These are phyloP conservation scores for Dromococcyx pavoninus DNA, from an alignment of 2,797 vertebrate species.

Conservation along the genomic window DNA sequence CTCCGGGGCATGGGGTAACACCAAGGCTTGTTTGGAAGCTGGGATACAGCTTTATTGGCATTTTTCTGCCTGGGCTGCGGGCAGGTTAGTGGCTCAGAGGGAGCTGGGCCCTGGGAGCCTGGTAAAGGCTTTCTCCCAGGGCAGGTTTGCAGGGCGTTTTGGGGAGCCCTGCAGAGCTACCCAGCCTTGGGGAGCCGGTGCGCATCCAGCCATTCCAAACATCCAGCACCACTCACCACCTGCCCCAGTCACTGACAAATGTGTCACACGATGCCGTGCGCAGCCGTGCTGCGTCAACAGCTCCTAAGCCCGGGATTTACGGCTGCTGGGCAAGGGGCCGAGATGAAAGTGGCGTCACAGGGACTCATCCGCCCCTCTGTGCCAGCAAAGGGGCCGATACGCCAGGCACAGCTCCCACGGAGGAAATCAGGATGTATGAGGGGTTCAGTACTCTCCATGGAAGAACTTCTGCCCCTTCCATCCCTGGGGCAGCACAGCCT, in stretches of 20 bases:
- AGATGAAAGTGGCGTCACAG: rapidly evolving
- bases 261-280: rapidly evolving
- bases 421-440: rapidly evolving
- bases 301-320: constrained; percentile 8
- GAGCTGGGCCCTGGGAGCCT: too few species aligned
- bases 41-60: too few species aligned
- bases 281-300: neutral
- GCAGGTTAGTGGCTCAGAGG: too few species aligned
- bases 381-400: rapidly evolving
- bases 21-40: too few species aligned
- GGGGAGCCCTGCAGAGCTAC: too few species aligned
- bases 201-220: neutral
- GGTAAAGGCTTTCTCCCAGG: too few species aligned
- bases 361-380: rapidly evolving
- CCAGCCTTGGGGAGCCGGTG: neutral
- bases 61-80: too few species aligned
- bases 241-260: neutral
- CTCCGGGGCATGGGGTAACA: neutral
- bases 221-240: rapidly evolving
- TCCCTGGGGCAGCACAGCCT: neutral
- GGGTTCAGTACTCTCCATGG: neutral
- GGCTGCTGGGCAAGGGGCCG: rapidly evolving
- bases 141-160: too few species aligned
- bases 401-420: rapidly evolving
- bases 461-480: neutral